Evolutionary conservation across 2,888 invertebrate species (phyloP), one percentile per base, ranked within the genome.

Genomic region (Lypha dubia): DNA sequence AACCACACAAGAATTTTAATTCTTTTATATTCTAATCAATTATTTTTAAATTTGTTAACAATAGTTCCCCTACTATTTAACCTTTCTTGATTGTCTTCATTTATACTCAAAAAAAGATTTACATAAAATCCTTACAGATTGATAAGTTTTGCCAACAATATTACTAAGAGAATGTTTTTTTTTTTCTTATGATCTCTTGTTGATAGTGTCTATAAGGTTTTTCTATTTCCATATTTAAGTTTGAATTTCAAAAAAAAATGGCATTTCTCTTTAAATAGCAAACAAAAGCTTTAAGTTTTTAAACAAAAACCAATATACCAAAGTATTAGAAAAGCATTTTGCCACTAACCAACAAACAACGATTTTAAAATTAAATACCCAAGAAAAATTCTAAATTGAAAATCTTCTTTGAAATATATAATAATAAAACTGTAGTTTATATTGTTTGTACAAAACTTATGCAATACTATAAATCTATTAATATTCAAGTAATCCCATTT

Each of bases 341-440:
- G 20, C 13, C 63, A 8, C 24, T 17, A 17, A 13, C 4, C 53
- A 44, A 22, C 46, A 49, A 20, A 2, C 15, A 51, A 46, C 24
- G 20, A 0, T 70, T 20, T 22, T 15, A 56, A 46, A 76, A 56
- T 68, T 67, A 80, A 76, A 75, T 63, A 58, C 9, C 22, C 35
- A 70, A 81, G 46, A 75, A 70, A 79, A 77, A 81, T 77, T 84
- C 77, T 81, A 68, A 84, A 81, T 84, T 81, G 84, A 70, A 84
- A 83, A 77, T 84, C 81, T 77, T 70, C 77, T 62, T 74, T 68
- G 80, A 77, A 81, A 81, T 74, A 49, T 51, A 24, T 46, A 49
- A 49, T 20, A 46, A 17, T 41, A 22, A n/a, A n/a, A 7, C 7
- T 65, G 51, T n/a, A 77, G 38, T 49, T 68, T 32, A 62, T 41